Base-by-base conservation (phyloP, 2,113 vertebrate genomes). In the Pleuronectes platessa region DNA sequence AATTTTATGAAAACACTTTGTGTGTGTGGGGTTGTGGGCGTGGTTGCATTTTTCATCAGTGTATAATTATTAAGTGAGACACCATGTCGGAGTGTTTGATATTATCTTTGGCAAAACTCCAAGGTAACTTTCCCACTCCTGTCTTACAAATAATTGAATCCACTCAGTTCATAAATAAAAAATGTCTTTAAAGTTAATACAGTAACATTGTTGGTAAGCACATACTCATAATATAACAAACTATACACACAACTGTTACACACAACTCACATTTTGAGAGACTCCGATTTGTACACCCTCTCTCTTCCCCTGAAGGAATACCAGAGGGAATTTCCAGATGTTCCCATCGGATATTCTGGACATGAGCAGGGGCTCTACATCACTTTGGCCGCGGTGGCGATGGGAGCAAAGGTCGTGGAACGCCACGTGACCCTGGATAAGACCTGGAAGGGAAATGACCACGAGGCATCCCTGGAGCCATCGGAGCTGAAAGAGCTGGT, bases 261-360 rank as follows among this genome's bases (percentile, higher is more conserved):
- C 45, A 53, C 18, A 23, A 59, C 9, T 11, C 37, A 40, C 11
- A 40, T 40, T 40, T 40, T 40, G 37, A 40, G 10, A 13, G 40
- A 42, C 40, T 59, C 31, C 0, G 27, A 31, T 31, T 31, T 31
- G 1, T 31, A 31, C 31, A 31, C 31, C 31, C 31, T 7, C 1
- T 42, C 37, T 35, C 20, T 56, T 42, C 18, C 24, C 10, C 31
- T 68, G 14, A 23, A 68, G 66, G 66, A 68, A 56, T 68, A 40
- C 5, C 66, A 68, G 31, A 68, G 17, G 53, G 66, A 68, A 56
- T 70, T 97, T 82, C 96, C 96, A n/a, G 96, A 98, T 79, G 96
- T 98, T 67, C 97, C 97, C 59, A 94, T 98, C 65, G 97, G 97
- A 31, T 98, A 97, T 61, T 98, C 97, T 0, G 97, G 97, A 3